phyloP scores from a whole-genome alignment of 2,888 invertebrate species.

The Atherix ibis region DNA sequence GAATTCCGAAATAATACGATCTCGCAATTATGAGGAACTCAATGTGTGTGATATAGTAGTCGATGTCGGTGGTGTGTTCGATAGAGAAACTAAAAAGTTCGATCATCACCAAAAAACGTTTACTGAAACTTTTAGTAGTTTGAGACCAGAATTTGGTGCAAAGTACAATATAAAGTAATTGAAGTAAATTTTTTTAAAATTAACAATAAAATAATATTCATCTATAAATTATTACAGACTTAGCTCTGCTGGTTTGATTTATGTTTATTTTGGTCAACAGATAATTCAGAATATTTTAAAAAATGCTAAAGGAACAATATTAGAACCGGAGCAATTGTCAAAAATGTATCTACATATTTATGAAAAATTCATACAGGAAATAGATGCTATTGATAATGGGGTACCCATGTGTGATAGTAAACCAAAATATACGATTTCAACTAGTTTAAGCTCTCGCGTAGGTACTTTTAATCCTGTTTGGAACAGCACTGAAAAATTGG shows the following conservation, averaged over 20 bases:
- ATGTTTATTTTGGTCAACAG: slow-evolving; percentile 72
- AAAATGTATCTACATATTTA: slow-evolving; percentile 59
- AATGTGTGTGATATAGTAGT: slow-evolving; percentile 82
- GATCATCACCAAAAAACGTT: slow-evolving; percentile 91
- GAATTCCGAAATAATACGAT: slow-evolving; percentile 63
- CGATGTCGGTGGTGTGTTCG: slow-evolving; percentile 81
- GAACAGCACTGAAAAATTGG: slow-evolving; percentile 44
- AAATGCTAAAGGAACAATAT: slow-evolving; percentile 30
- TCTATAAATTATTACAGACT: slow-evolving; percentile 48
- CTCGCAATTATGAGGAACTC: slow-evolving; percentile 43
- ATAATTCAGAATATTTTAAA: slow-evolving; percentile 47
- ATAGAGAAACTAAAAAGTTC: slow-evolving; percentile 58
- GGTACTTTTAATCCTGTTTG: slow-evolving; percentile 67
- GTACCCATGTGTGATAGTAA: slow-evolving; percentile 61
- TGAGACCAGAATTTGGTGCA: slow-evolving; percentile 43
- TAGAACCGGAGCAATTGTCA: slow-evolving; percentile 36
- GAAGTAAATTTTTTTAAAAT: too few species aligned
- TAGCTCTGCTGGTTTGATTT: slow-evolving; percentile 90
- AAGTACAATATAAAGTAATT: slow-evolving; percentile 42
- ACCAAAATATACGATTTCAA: slow-evolving; percentile 60
- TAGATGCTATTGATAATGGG: slow-evolving; percentile 98
- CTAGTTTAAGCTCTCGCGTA: slow-evolving; percentile 63
- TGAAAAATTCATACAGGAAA: slow-evolving; percentile 73
- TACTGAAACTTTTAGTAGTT: slow-evolving; percentile 44
- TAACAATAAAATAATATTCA: too few species aligned